Conservation (phyloP, 2,888 invertebrate genomes). For the Zeuzera pyrina region DNA sequence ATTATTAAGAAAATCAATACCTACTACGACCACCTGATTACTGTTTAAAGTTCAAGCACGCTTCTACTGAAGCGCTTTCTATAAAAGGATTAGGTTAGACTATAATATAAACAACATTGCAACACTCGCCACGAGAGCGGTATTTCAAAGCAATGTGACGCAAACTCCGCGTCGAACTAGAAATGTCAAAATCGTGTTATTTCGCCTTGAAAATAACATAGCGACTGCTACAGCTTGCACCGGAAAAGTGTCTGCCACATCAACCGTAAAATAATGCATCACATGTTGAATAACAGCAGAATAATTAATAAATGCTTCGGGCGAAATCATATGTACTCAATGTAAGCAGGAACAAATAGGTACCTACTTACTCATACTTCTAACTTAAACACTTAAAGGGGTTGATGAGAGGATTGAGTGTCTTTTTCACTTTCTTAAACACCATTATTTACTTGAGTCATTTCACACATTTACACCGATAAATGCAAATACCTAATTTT, state of each 20-base stretch:
- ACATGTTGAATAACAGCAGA: slow-evolving; percentile 59
- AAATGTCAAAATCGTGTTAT: slow-evolving; percentile 63
- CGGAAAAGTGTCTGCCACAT: slow-evolving; percentile 43
- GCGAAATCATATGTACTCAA: slow-evolving; percentile 65
- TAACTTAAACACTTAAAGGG: too few species aligned
- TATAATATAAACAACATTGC: slow-evolving; percentile 39
- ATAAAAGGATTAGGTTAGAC: slow-evolving; percentile 17
- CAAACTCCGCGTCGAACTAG: slow-evolving; percentile 43
- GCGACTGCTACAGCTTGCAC: slow-evolving; percentile 32
- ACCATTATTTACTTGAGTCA: too few species aligned
- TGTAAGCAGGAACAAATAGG: too few species aligned
- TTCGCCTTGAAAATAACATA: slow-evolving; percentile 34
- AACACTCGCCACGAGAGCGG: slow-evolving; percentile 35
- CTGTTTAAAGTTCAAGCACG: not conserved
- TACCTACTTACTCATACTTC: too few species aligned
- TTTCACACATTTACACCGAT: too few species aligned
- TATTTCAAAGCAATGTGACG: slow-evolving; percentile 48
- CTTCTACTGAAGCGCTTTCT: not conserved
- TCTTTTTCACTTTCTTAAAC: too few species aligned
- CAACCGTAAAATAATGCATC: slow-evolving; percentile 58
- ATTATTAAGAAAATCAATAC: too few species aligned
- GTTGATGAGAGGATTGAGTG: too few species aligned
- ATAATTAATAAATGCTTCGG: slow-evolving; percentile 56
- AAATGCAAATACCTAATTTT: too few species aligned
- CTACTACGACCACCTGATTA: too few species aligned